phyloP scores from a whole-genome alignment of 37 sponge, comb jelly and placozoan species.

The Agelas oroides region DNA sequence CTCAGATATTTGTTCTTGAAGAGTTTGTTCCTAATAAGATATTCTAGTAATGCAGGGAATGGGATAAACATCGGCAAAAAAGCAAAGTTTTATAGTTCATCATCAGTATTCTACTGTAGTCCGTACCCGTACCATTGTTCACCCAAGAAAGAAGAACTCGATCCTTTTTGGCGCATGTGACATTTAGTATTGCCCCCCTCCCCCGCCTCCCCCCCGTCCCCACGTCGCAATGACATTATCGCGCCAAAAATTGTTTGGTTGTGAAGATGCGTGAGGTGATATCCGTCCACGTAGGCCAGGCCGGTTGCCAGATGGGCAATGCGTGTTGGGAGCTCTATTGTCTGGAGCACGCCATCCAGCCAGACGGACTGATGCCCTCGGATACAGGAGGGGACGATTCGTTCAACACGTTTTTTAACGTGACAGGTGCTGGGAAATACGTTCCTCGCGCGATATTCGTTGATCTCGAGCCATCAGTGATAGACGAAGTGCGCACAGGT shows the following conservation, averaged over 20 bases:
- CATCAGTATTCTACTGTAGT: no score
- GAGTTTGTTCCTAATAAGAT: no score
- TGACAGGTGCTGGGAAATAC: constrained; percentile 88
- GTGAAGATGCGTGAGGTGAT: constrained; percentile 84
- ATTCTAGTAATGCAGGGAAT: no score
- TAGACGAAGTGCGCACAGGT: constrained; percentile 90
- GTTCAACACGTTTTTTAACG: constrained; percentile 94
- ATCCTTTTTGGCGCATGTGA: no score
- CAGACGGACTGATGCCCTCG: constrained; percentile 89
- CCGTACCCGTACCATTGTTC: no score
- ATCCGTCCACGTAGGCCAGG: constrained; percentile 86
- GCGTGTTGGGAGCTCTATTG: constrained; percentile 97
- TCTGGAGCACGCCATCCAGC: constrained; percentile 88
- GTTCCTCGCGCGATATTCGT: constrained; percentile 91
- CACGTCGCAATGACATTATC: no score
- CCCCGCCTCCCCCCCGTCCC: no score
- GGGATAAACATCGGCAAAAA: no score
- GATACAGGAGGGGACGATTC: constrained; percentile 90
- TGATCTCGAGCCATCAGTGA: constrained; percentile 87
- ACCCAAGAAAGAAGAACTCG: no score
- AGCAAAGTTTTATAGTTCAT: no score
- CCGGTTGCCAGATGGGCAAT: constrained; percentile 93
- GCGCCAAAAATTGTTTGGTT: background rate
- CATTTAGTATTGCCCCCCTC: no score
- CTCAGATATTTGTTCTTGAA: no score